phyloP scores from a whole-genome alignment of 2,888 invertebrate genomes.

The Drosophila buzzatii region DNA sequence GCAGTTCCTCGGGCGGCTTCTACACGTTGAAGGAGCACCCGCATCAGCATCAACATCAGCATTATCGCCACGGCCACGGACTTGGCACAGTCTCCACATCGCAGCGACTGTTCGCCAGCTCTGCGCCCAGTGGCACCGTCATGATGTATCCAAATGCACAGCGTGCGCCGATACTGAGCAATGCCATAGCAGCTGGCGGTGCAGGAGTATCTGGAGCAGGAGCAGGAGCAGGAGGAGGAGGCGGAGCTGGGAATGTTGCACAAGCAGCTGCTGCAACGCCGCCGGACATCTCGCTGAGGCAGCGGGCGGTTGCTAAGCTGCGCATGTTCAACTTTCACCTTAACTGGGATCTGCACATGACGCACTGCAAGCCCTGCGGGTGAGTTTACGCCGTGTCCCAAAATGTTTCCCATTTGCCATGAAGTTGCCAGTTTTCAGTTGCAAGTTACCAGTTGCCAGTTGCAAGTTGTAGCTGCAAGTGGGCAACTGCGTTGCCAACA shows the following conservation, averaged over 20 bases:
- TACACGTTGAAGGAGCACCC: conserved; percentile 81
- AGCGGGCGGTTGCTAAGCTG: conserved; percentile 85
- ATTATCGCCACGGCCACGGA: conserved; percentile 65
- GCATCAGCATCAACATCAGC: conserved; percentile 68
- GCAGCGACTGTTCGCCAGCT: conserved; percentile 77
- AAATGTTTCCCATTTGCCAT: conserved; percentile 3
- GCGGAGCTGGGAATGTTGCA: conserved; percentile 10
- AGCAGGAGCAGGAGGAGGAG: background rate
- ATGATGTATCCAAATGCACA: conserved; percentile 83
- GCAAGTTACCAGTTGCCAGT: conserved; percentile 17
- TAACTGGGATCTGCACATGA: conserved; percentile 86
- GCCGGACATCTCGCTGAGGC: conserved; percentile 84
- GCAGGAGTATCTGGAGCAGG: background rate
- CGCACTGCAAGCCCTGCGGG: conserved; percentile 85
- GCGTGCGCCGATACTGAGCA: conserved; percentile 40
- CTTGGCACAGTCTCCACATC: conserved; percentile 52
- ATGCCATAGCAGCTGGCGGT: background rate
- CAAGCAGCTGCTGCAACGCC: conserved; percentile 53
- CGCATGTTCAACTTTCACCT: conserved; percentile 85
- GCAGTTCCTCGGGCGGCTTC: conserved; percentile 82
- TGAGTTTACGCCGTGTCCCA: conserved; percentile 71
- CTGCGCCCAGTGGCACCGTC: conserved; percentile 83
- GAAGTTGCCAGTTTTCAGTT: conserved; percentile 51
- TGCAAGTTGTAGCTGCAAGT: conserved; percentile 54
- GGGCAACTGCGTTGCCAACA: conserved; percentile 46